These are phyloP conservation scores for Eristalis tenax DNA, from an alignment of 2,888 invertebrate genomes.

Conservation along the genomic window DNA sequence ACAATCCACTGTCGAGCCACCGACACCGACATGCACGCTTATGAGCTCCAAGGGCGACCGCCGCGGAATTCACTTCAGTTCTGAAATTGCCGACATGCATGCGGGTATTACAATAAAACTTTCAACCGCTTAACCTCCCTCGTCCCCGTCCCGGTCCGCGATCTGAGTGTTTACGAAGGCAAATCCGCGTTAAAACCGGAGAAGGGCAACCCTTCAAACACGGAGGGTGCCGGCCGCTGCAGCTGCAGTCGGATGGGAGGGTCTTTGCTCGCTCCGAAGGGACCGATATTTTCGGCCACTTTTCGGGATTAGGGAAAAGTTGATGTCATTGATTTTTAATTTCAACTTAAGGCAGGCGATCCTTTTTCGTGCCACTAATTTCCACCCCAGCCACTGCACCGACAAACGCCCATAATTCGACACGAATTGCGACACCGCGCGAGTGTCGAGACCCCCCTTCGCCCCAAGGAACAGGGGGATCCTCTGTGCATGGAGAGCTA, in stretches of 20 bases:
- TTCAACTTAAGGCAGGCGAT: slow-evolving; percentile 50
- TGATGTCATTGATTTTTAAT: slow-evolving; percentile 69
- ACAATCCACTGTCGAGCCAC: background rate
- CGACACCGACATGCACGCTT: slow-evolving; percentile 32
- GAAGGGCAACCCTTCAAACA: background rate
- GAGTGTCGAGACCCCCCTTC: too few species aligned
- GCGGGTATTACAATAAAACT: slow-evolving; percentile 67
- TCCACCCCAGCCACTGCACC: slow-evolving; percentile 32
- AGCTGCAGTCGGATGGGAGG: background rate
- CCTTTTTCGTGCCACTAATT: slow-evolving; percentile 37
- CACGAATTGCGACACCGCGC: slow-evolving; percentile 65
- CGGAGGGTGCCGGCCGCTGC: background rate
- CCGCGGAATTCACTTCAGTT: slow-evolving; percentile 50
- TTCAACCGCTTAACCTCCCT: background rate
- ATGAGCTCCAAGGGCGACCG: slow-evolving; percentile 48
- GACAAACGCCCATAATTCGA: slow-evolving; percentile 39
- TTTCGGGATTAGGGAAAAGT: slow-evolving; percentile 59
- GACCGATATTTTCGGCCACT: slow-evolving; percentile 51
- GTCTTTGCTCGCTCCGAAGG: background rate
- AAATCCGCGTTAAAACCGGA: slow-evolving; percentile 55
- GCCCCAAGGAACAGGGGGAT: background rate
- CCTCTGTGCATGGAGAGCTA: slow-evolving; percentile 10
- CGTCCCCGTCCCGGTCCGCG: background rate
- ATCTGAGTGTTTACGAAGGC: slow-evolving; percentile 33
- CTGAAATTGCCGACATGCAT: slow-evolving; percentile 60